Evolutionary conservation across 2,797 vertebrate genomes (phyloP), one percentile per base, ranked within the genome.

Genomic region (Thaleichthys pacificus): DNA sequence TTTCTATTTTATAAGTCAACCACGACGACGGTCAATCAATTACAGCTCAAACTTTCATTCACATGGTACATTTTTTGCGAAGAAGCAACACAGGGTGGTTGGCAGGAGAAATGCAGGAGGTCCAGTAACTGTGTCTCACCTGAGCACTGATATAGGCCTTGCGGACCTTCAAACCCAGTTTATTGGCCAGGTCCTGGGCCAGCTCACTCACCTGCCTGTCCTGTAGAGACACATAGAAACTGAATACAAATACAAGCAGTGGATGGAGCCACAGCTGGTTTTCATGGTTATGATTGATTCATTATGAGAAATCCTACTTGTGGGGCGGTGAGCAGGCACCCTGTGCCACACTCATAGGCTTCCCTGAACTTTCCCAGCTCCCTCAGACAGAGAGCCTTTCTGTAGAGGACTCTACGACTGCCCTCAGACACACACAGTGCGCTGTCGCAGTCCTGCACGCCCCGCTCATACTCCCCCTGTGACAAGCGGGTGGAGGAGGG

Each of bases 81-180:
- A 47, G 11, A 47, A 47, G 42, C 38, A 42, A 42, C 38, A 42
- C 38, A 12, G 38, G 11, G 38, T 42, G 51, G 19, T 19, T 4
- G 51, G 51, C 51, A 6, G 4, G 5, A 54, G 51, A 17, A n/a
- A 17, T n/a, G 19, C 19, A 56, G 51, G 11, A 38, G 7, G 22
- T 26, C 47, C 14, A 49, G 14, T n/a, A 56, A 56, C 15, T n/a
- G 15, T 56, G 17, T 56, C 51, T 76, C 70, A 95, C 95, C 94
- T 98, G 97, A 61, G 94, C 92, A 84, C 97, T 97, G 85, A 97
- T 93, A 30, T 99, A 99, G 0, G 98, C 97, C 91, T 97, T 99
- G 65, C 98, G 95, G 71, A 94, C 94, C 70, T 95, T 96, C 79
- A 99, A 81, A 57, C 98, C 97, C 73, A 99, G 89, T 88, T 97